Evolutionary conservation across 2,888 invertebrate species (phyloP), one percentile per base, ranked within the genome.

Genomic region (Dryococelus australis): DNA sequence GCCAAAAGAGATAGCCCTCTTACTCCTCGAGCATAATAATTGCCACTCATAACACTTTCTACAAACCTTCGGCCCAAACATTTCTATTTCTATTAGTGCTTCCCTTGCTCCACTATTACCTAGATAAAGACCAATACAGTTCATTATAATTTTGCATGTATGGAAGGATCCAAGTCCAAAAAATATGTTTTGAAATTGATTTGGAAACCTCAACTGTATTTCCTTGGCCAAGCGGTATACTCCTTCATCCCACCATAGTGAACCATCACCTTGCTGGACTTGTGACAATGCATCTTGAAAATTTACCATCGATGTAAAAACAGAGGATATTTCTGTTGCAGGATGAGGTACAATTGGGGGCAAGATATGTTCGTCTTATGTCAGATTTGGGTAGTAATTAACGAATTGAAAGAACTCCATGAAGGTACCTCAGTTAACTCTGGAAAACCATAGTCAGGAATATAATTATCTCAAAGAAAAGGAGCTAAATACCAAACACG

Each of bases 141-240:
- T n/a, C n/a, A n/a, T n/a, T n/a, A n/a, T n/a, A n/a, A n/a, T n/a
- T n/a, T n/a, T n/a, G n/a, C n/a, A n/a, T n/a, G n/a, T n/a, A n/a
- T n/a, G n/a, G n/a, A n/a, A n/a, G n/a, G n/a, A n/a, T n/a, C 79
- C 79, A 79, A 79, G 79, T 79, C 79, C 79, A 8, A 79, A 79
- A 16, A 79, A 79, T 10, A 79, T 79, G 79, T 79, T 79, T 79
- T 79, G 6, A 79, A 79, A 79, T 26, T 79, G 6, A 16, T 79
- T 79, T 79, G 79, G 79, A 79, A 79, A 79, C 27, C 79, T 10
- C 79, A 79, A 79, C 79, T 79, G n/a, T 79, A 79, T 79, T 79
- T 79, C 79, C 20, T 79, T 79, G 79, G 24, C 79, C 24, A 79
- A 16, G 79, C 27, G 79, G 20, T 79, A 79, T 16, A 79, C 79